phyloP scores from a whole-genome alignment of 1,140 invertebrate genomes.

The Leptinotarsa texana region DNA sequence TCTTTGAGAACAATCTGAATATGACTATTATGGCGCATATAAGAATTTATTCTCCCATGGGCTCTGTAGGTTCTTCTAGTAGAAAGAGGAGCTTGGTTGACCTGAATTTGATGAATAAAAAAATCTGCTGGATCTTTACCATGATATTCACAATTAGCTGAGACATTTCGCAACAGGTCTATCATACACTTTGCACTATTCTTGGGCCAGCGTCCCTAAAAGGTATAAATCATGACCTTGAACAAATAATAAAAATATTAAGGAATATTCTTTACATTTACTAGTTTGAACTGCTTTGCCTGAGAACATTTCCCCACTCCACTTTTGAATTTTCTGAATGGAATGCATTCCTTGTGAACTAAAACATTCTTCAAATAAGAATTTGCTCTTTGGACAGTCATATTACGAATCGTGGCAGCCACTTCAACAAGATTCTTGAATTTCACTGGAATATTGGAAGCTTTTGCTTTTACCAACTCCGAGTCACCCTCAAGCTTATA shows the following conservation, averaged over 20 bases:
- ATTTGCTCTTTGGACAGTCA: constrained; percentile 40
- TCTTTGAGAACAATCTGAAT: constrained; percentile 38
- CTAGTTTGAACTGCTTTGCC: constrained; percentile 44
- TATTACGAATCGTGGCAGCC: constrained; percentile 36
- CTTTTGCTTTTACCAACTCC: constrained; percentile 37
- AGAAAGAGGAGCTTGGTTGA: constrained; percentile 37
- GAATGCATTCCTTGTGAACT: constrained; percentile 43
- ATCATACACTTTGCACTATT: constrained; percentile 42
- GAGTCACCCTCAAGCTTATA: background rate
- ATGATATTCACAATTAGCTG: constrained; percentile 42
- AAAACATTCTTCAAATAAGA: constrained; percentile 44
- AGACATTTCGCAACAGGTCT: constrained; percentile 42
- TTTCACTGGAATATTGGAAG: constrained; percentile 35
- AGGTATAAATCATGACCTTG: background rate
- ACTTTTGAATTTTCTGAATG: constrained; percentile 43
- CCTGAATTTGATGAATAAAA: constrained; percentile 41
- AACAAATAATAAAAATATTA: constrained; percentile 1
- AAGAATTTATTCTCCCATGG: constrained; percentile 46
- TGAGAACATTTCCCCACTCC: constrained; percentile 47
- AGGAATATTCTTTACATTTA: constrained; percentile 33
- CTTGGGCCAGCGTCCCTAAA: constrained; percentile 46
- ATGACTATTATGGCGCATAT: constrained; percentile 36
- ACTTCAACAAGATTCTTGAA: constrained; percentile 43
- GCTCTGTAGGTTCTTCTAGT: constrained; percentile 44
- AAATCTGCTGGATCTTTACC: constrained; percentile 39